phyloP scores from a whole-genome alignment of 2,113 vertebrate genomes.

The Eptesicus fuscus region DNA sequence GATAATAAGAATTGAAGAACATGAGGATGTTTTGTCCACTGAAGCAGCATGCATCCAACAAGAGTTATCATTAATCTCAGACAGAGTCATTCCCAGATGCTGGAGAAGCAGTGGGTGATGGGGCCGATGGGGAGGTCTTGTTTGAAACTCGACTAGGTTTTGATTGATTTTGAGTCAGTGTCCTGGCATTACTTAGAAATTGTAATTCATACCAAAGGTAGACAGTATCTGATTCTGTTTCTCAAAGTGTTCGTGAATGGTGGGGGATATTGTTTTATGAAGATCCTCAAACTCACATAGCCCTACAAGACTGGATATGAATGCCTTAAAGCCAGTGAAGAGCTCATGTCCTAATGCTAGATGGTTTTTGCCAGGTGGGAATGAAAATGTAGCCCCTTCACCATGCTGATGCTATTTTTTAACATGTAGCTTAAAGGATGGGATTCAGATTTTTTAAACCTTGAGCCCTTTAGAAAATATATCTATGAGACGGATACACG shows the following conservation, averaged over 20 bases:
- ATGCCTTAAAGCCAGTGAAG: background rate
- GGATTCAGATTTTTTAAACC: background rate
- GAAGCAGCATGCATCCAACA: background rate
- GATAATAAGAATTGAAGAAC: background rate
- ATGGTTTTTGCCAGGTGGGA: background rate
- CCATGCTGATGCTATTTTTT: background rate
- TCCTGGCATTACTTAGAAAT: background rate
- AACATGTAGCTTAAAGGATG: background rate
- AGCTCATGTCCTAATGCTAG: background rate
- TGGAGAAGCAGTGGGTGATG: background rate
- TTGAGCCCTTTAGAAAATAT: background rate
- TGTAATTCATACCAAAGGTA: background rate
- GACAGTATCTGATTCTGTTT: background rate
- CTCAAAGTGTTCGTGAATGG: background rate
- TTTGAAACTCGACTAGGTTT: background rate
- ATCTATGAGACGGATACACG: background rate
- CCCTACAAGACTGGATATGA: background rate
- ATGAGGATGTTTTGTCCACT: background rate
- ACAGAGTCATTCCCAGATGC: background rate
- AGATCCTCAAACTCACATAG: background rate
- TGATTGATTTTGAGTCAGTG: background rate
- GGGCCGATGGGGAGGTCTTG: background rate
- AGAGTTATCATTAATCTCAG: background rate
- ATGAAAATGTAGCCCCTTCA: background rate
- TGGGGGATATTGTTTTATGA: background rate